Evolutionary conservation across 1,140 invertebrate genomes (phyloP), one percentile per base, ranked within the genome.

Genomic region (Aphaenogaster floridana): DNA sequence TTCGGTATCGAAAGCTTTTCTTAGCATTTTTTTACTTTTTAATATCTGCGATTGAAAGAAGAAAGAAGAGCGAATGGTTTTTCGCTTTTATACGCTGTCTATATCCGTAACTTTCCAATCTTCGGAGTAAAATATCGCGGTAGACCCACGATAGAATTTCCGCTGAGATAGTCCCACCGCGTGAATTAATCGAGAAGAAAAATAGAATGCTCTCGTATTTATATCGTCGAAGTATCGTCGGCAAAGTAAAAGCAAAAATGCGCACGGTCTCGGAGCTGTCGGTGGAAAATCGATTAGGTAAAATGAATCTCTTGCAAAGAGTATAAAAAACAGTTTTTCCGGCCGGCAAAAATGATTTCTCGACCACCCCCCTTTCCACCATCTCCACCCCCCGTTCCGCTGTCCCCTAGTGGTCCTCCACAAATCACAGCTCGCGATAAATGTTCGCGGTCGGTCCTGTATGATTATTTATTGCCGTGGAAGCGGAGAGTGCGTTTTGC

Each of bases 341-440:
- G 54, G 17, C 39, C 68, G 68, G 45, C 54, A 76, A 78, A 80
- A 88, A 89, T 88, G 80, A 88, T 85, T 88, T 79, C 64, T 78
- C 63, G 78, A 71, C 48, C 63, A 68, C 6, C 17, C 57, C 15
- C 34, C 39, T 42, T 52, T 59, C 34, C 21, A 34, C 17, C 34
- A 11, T 28, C 59, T 39, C 36, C 21, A 1, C 36, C 66, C 36
- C 36, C 17, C 36, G 52, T 39, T 54, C 28, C 78, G 15, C 11
- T 52, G 57, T 21, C 71, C 48, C 45, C 21, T 15, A 36, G 42
- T 63, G 69, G 63, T 77, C 48, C 64, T n/a, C 78, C 88, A 91
- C 89, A 92, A 92, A 92, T 92, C 88, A 92, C 85, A n/a, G 17
- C 28, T 52, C 76, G 91, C 91, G 91, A 92, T 92, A 92, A 92